A percentile compares a stretch with the other conserved stretches of the same genome.
phyloP scores from a whole-genome alignment of 1,140 invertebrate species.

The Zaprionus nigranus region DNA sequence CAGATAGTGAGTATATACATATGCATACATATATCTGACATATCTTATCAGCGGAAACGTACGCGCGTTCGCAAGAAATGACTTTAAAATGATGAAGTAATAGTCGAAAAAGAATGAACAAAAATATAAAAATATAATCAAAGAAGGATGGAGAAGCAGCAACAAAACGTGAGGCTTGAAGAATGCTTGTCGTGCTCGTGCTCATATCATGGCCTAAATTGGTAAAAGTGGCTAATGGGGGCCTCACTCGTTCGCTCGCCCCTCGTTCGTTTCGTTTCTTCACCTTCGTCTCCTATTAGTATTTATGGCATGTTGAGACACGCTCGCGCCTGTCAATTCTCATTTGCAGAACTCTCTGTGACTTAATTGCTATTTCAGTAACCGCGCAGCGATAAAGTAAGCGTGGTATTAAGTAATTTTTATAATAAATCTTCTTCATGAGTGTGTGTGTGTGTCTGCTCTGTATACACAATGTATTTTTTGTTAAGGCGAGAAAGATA shows the following conservation, averaged over 20 bases:
- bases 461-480: background rate
- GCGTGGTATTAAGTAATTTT: conserved; percentile 45
- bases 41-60: conserved; percentile 73
- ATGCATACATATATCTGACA: conserved; percentile 39
- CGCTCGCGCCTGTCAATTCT: conserved; percentile 34
- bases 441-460: background rate
- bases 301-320: conserved; percentile 45
- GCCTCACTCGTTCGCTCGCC: conserved; percentile 3
- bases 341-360: conserved; percentile 41
- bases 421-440: conserved; percentile 43
- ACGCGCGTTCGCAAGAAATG: conserved; percentile 24
- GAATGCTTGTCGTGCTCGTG: conserved; percentile 32
- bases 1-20: conserved; percentile 7
- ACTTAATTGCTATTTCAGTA: conserved; percentile 61
- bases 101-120: conserved; percentile 63
- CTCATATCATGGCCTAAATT: conserved; percentile 62
- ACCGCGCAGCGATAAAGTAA: conserved; percentile 26
- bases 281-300: conserved; percentile 30
- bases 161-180: conserved; percentile 35
- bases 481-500: conserved; percentile 20
- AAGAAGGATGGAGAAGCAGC: conserved; percentile 3
- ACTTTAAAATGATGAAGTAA: conserved; percentile 66
- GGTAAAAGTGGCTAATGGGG: conserved; percentile 71
- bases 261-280: background rate
- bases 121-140: conserved; percentile 65